Evolutionary conservation across 2,888 invertebrate genomes (phyloP), one percentile per base, ranked within the genome.

Genomic region (Cataglyphis altisquamis): DNA sequence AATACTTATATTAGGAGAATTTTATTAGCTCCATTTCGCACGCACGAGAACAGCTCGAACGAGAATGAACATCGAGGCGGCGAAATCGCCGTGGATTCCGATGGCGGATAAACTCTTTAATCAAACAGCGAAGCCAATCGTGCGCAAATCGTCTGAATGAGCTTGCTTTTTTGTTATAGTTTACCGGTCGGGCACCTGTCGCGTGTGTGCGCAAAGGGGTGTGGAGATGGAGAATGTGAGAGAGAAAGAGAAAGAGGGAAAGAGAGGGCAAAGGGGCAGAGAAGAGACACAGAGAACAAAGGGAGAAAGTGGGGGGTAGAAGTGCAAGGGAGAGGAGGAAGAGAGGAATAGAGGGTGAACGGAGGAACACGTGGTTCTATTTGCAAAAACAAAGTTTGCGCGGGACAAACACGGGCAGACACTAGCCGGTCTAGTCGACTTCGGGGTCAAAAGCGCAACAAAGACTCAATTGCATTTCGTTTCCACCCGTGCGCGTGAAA

Each of bases 371-470:
- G 93, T 91, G 92, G 92, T 92, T 93, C 92, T 93, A 93, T 94
- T 94, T 94, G 94, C 92, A 94, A 94, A 94, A 94, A 94, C 93
- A 94, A 94, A 93, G 93, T 94, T 94, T 94, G 92, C 94, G 90
- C 92, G 92, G 93, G 93, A 93, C 94, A 94, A 94, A 94, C 93
- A 94, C 91, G 88, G 80, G 89, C 89, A 89, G 90, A 91, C 91
- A 91, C 91, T 90, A 90, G 90, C 89, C 90, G 91, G 90, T 91
- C 91, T 91, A 91, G 91, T 90, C 89, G 88, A 87, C 86, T 88
- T 90, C 88, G 90, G 90, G 92, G 91, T 93, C 89, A 93, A 93
- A 93, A 93, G 93, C 93, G 93, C 93, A 93, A 92, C 93, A 91
- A 93, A 92, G 91, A 93, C 91, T 90, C 90, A 83, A 90, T 90